phyloP scores from a whole-genome alignment of 2,797 vertebrate genomes.

The Naso thynnoides region DNA sequence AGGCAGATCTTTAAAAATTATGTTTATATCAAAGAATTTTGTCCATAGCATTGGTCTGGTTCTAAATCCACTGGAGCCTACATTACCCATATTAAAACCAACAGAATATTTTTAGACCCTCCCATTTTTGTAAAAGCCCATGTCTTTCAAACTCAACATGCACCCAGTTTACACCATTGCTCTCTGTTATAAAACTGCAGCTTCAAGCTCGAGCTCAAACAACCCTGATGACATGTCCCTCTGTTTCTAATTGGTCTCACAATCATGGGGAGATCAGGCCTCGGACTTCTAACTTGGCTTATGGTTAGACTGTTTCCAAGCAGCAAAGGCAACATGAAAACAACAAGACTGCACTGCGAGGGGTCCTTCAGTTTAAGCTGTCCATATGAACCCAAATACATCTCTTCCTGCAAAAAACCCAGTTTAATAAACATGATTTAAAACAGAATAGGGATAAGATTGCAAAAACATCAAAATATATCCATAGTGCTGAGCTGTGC shows the following conservation, averaged over 20 bases:
- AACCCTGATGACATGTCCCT: conserved; percentile 9
- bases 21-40: too few relatives aligned
- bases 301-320: background rate
- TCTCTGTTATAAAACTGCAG: too few relatives aligned
- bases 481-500: conserved; percentile 2
- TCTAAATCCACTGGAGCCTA: background rate
- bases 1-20: too few relatives aligned
- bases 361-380: conserved; percentile 1
- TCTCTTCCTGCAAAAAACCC: background rate
- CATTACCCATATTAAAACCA: conserved; percentile 12
- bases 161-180: background rate
- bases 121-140: background rate
- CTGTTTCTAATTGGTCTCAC: conserved; percentile 30
- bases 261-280: conserved; percentile 11
- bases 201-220: background rate
- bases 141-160: conserved; percentile 2
- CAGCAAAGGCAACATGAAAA: conserved; percentile 3
- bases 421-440: conserved; percentile 13
- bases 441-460: too few relatives aligned
- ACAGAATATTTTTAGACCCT: background rate
- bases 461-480: too few relatives aligned
- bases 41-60: background rate
- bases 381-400: conserved; percentile 8
- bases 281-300: background rate
- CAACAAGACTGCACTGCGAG: background rate